Percentiles rank a stretch among this genome's conserved stretches.
phyloP scores from a whole-genome alignment of 2,888 invertebrate species.

The Zygothrica quintamaculata region DNA sequence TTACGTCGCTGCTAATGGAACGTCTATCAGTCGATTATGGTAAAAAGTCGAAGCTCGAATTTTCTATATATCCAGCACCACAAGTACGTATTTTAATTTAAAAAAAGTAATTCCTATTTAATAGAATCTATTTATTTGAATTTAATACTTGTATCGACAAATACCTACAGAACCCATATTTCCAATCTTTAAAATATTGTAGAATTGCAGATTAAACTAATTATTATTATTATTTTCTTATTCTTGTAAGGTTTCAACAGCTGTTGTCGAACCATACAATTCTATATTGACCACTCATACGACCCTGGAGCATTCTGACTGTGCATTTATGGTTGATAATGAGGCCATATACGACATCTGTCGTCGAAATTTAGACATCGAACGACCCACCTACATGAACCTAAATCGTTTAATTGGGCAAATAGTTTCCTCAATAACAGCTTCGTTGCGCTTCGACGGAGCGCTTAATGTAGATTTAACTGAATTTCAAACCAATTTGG shows the following conservation, averaged over 20 bases:
- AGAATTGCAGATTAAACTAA: background rate
- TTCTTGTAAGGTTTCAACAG: conserved; percentile 88
- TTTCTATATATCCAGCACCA: conserved; percentile 97
- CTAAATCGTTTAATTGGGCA: conserved; percentile 93
- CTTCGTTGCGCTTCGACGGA: conserved; percentile 95
- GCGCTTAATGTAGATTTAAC: conserved; percentile 96
- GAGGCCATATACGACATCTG: conserved; percentile 95
- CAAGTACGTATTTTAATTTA: conserved; percentile 86
- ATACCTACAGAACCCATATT: too few species aligned
- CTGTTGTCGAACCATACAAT: conserved; percentile 95
- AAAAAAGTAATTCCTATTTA: too few species aligned
- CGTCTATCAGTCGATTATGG: conserved; percentile 96
- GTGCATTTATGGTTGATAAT: conserved; percentile 97
- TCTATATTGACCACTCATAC: conserved; percentile 97
- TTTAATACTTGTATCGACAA: too few species aligned
- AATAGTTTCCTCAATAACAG: conserved; percentile 97
- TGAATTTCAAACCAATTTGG: conserved; percentile 96
- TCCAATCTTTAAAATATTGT: background rate
- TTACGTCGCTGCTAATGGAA: conserved; percentile 96
- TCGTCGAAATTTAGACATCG: conserved; percentile 93
- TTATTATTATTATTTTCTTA: background rate
- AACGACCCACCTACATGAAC: conserved; percentile 93
- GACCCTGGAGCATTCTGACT: conserved; percentile 93
- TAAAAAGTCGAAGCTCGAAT: conserved; percentile 96
- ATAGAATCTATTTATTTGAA: too few species aligned